These are phyloP conservation scores for Pygmarrhopalites habei DNA, from an alignment of 1,140 invertebrate genomes.

Conservation along the genomic window DNA sequence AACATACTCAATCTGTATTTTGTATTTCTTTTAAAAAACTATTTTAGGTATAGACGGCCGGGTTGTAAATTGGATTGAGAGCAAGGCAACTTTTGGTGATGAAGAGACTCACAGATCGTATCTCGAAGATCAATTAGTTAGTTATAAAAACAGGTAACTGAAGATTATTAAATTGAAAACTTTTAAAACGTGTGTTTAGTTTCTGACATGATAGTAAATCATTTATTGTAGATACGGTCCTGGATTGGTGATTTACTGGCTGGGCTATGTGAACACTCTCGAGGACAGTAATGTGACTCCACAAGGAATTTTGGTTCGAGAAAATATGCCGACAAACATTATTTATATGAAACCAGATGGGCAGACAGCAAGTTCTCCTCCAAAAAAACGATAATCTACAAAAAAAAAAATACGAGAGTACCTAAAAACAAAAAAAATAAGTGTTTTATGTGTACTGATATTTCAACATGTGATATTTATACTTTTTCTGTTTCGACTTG, in stretches of 20 bases:
- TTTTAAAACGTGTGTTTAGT: too few relatives aligned
- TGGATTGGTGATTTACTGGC: conserved; percentile 93
- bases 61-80: conserved; percentile 93
- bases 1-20: background rate
- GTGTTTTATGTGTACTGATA: too few relatives aligned
- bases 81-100: conserved; percentile 89
- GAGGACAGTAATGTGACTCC: conserved; percentile 46
- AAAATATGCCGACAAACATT: conserved; percentile 54
- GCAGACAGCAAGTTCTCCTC: background rate
- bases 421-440: too few relatives aligned
- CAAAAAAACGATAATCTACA: too few relatives aligned
- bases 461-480: too few relatives aligned
- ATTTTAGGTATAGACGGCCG: conserved; percentile 65
- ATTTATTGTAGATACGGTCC: conserved; percentile 68
- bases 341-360: conserved; percentile 37
- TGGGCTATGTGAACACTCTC: conserved; percentile 75
- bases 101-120: conserved; percentile 72
- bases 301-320: conserved; percentile 60
- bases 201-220: background rate
- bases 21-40: background rate
- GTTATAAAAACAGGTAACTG: conserved; percentile 78
- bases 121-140: conserved; percentile 74
- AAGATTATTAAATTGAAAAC: conserved; percentile 9
- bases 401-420: too few relatives aligned
- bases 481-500: too few relatives aligned